Conservation (phyloP, 1,140 invertebrate genomes). For the Anastatus disparis region DNA sequence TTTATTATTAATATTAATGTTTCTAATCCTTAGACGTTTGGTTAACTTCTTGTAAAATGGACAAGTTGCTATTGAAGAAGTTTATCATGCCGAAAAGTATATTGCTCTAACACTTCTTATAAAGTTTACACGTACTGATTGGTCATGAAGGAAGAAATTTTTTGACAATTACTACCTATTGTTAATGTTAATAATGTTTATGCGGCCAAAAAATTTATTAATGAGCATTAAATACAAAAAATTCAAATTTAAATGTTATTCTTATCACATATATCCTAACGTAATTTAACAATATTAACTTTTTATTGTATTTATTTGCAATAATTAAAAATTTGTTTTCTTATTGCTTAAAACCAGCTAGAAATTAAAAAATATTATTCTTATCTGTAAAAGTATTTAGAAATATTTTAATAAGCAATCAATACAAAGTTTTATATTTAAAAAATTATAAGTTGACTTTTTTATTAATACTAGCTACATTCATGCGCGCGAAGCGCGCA, state of each 20-base stretch:
- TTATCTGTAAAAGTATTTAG: no score
- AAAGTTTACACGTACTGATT: constrained; percentile 77
- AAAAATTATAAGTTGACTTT: no score
- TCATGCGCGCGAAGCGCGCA: no score
- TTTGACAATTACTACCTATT: constrained; percentile 94
- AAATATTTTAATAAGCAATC: no score
- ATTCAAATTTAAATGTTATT: neutral
- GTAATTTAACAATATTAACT: neutral
- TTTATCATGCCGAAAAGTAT: constrained; percentile 78
- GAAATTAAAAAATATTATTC: no score
- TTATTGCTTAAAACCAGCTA: neutral
- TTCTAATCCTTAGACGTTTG: constrained; percentile 70
- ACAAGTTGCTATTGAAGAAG: constrained; percentile 81
- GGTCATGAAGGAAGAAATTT: constrained; percentile 95
- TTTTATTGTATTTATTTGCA: no score
- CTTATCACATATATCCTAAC: no score
- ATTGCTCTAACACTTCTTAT: constrained; percentile 87
- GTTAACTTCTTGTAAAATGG: constrained; percentile 72
- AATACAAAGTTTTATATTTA: no score
- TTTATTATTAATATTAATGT: neutral
- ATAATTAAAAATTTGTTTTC: neutral
- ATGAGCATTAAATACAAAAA: constrained; percentile 69
- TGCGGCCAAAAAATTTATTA: constrained; percentile 91
- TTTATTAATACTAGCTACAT: no score
- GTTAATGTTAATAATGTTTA: constrained; percentile 82